Evolutionary conservation across 2,113 vertebrate genomes (phyloP).

Genomic region (Platichthys stellatus): DNA sequence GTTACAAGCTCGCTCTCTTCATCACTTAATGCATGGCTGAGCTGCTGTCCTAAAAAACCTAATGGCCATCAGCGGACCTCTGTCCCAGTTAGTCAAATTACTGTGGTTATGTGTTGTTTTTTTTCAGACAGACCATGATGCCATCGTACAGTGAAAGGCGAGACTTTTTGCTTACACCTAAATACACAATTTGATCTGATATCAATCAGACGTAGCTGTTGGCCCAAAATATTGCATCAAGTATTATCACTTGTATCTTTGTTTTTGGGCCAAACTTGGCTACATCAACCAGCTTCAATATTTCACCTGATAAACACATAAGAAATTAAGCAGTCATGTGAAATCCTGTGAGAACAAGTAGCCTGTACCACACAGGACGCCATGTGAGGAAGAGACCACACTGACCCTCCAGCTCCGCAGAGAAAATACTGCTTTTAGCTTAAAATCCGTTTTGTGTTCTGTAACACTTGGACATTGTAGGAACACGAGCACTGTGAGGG

Average conservation of each 20-base stretch:
- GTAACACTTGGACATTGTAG: slow-evolving; percentile 41
- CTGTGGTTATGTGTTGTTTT: slow-evolving; percentile 47
- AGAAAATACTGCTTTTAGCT: slow-evolving; percentile 48
- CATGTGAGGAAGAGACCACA: slow-evolving; percentile 4
- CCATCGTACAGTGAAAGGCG: slow-evolving; percentile 35
- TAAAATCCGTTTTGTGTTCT: slow-evolving; percentile 40
- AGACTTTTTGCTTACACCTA: slow-evolving; percentile 4
- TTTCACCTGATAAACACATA: slow-evolving; percentile 45
- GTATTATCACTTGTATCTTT: slow-evolving; percentile 18
- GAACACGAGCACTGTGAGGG: slow-evolving; percentile 33
- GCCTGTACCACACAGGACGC: slow-evolving; percentile 36
- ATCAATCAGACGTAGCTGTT: not conserved
- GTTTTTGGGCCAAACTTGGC: slow-evolving; percentile 28
- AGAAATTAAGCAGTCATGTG: slow-evolving; percentile 43
- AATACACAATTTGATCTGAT: slow-evolving; percentile 3
- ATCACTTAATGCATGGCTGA: slow-evolving; percentile 68
- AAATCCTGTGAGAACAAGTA: slow-evolving; percentile 33
- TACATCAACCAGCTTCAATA: slow-evolving; percentile 7
- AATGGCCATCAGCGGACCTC: slow-evolving; percentile 63
- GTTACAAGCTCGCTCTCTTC: slow-evolving; percentile 69
- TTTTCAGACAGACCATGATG: slow-evolving; percentile 23
- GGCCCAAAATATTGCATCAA: slow-evolving; percentile 4
- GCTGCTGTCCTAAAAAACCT: slow-evolving; percentile 64
- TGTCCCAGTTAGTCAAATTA: slow-evolving; percentile 64
- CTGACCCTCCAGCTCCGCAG: slow-evolving; percentile 28